These are phyloP conservation scores for Colossoma macropomum DNA, from an alignment of 2,113 vertebrate genomes.

Conservation along the genomic window DNA sequence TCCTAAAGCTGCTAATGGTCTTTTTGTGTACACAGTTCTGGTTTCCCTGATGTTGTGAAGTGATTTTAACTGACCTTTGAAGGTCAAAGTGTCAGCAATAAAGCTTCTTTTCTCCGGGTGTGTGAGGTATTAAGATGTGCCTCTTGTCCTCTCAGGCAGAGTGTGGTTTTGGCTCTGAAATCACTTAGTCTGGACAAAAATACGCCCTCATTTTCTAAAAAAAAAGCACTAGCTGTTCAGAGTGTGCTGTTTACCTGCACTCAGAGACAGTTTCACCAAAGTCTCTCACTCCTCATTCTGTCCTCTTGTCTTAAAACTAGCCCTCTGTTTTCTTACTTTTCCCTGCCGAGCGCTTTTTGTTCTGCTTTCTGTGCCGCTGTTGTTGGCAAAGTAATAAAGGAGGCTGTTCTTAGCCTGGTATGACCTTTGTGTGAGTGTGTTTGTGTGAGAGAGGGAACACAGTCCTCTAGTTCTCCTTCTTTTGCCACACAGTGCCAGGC, in stretches of 20 bases:
- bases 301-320: neutral
- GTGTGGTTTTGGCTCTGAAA: constrained; percentile 5
- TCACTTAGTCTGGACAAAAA: neutral
- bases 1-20: too few relatives aligned
- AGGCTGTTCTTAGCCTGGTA: neutral
- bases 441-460: neutral
- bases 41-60: neutral
- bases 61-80: neutral
- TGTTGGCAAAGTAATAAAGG: neutral
- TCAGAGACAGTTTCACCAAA: neutral
- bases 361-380: neutral
- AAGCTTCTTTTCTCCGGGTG: neutral
- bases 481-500: neutral
- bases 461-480: neutral
- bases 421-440: neutral
- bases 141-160: neutral
- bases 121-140: constrained; percentile 16
- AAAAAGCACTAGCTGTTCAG: neutral
- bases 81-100: neutral
- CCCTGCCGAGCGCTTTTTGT: neutral
- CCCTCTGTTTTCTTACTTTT: constrained; percentile 6
- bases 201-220: neutral
- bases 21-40: neutral
- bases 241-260: neutral
- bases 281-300: neutral